Conservation (phyloP, 92 coral and sea anemone species). For the Palythoa grandiflora region DNA sequence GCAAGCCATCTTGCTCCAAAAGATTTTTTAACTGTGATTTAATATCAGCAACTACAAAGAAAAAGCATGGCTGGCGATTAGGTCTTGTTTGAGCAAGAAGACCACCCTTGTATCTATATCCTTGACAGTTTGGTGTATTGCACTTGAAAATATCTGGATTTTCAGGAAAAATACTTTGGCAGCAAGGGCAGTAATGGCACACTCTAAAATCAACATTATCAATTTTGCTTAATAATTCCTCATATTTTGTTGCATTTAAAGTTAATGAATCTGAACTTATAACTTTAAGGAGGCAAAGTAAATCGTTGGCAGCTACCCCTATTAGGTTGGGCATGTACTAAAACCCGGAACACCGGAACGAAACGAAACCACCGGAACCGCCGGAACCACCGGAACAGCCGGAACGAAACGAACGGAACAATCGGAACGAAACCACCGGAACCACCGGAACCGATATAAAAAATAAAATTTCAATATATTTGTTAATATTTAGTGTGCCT, state of each 20-base stretch:
- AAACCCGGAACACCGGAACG: no score
- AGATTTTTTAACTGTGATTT: constrained; percentile 47
- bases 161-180: constrained; percentile 57
- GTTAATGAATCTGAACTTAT: constrained; percentile 45
- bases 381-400: no score
- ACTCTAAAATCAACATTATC: constrained; percentile 53
- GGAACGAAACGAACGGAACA: no score
- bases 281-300: constrained; percentile 46
- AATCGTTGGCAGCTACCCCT: constrained; percentile 64
- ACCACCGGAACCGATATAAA: no score
- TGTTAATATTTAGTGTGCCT: no score
- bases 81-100: constrained; percentile 50
- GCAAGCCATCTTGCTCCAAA: constrained; percentile 55
- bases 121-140: constrained; percentile 57
- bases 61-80: constrained; percentile 53
- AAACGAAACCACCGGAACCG: no score
- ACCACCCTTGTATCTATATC: constrained; percentile 59
- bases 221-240: constrained; percentile 25
- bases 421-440: no score
- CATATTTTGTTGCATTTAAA: constrained; percentile 12
- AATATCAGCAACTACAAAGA: constrained; percentile 53
- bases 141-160: constrained; percentile 46
- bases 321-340: no score
- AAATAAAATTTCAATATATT: no score
- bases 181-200: constrained; percentile 61